phyloP scores from a whole-genome alignment of 2,797 vertebrate species.

The Mergus octosetaceus region DNA sequence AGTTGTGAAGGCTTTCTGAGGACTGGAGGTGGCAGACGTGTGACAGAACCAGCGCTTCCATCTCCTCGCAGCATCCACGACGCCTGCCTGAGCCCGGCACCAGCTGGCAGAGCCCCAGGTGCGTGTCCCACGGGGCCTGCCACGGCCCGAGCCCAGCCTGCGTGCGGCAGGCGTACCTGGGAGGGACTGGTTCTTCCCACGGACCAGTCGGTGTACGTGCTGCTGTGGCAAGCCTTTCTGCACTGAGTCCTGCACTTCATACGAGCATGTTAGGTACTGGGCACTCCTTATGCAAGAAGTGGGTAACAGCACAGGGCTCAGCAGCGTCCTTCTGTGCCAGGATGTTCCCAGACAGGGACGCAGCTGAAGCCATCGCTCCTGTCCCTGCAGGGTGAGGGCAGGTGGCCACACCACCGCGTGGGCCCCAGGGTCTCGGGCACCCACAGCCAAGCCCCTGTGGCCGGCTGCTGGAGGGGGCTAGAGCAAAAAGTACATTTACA shows the following conservation, averaged over 20 bases:
- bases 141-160: neutral
- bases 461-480: neutral
- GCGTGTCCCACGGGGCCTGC: neutral
- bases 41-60: neutral
- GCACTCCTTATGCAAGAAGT: fast-evolving
- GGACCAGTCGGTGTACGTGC: fast-evolving
- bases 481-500: neutral
- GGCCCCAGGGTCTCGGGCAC: too few relatives aligned
- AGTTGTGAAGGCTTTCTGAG: neutral
- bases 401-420: fast-evolving
- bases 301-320: neutral
- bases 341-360: neutral
- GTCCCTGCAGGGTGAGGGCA: neutral
- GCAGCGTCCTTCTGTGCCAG: fast-evolving
- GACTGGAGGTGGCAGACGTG: neutral
- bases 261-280: fast-evolving
- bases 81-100: neutral
- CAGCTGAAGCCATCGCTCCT: fast-evolving
- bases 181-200: neutral
- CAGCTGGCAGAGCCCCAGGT: neutral
- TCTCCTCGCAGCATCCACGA: neutral
- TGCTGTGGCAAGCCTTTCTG: neutral
- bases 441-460: fast-evolving
- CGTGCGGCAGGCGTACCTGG: too few relatives aligned
- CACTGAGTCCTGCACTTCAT: neutral